These are phyloP conservation scores for Oryctolagus cuniculus DNA, from an alignment of 2,113 vertebrate genomes.

Conservation along the genomic window DNA sequence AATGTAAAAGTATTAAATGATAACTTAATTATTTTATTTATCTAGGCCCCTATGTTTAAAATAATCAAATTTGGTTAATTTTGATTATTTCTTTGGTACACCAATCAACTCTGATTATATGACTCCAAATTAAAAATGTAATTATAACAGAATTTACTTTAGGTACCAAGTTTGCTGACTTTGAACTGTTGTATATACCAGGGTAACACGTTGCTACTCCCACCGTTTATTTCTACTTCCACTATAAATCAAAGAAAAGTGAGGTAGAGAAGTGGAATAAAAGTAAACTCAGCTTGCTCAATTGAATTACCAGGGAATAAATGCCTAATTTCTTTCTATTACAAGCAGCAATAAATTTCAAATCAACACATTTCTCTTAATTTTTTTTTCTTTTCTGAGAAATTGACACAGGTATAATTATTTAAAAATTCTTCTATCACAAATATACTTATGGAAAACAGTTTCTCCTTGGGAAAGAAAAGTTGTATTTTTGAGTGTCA, in stretches of 20 bases:
- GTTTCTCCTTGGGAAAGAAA: neutral
- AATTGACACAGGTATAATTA: neutral
- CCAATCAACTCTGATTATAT: neutral
- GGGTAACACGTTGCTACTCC: neutral
- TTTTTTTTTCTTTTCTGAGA: neutral
- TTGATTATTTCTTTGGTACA: neutral
- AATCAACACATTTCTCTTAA: neutral
- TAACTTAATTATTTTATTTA: neutral
- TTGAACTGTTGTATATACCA: neutral
- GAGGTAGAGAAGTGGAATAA: neutral
- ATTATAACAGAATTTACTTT: neutral
- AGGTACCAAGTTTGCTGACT: neutral
- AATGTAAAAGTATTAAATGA: neutral
- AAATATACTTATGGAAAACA: neutral
- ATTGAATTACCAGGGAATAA: neutral
- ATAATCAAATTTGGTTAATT: neutral
- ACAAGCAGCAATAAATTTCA: neutral
- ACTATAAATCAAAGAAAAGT: neutral
- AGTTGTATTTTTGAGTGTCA: neutral
- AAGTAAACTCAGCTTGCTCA: neutral
- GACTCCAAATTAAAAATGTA: neutral
- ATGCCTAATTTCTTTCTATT: neutral
- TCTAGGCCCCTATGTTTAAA: neutral
- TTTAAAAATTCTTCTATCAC: neutral
- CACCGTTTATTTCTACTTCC: neutral